Conservation (phyloP, 2,888 invertebrate genomes). For the Drosophila maculinotata region DNA sequence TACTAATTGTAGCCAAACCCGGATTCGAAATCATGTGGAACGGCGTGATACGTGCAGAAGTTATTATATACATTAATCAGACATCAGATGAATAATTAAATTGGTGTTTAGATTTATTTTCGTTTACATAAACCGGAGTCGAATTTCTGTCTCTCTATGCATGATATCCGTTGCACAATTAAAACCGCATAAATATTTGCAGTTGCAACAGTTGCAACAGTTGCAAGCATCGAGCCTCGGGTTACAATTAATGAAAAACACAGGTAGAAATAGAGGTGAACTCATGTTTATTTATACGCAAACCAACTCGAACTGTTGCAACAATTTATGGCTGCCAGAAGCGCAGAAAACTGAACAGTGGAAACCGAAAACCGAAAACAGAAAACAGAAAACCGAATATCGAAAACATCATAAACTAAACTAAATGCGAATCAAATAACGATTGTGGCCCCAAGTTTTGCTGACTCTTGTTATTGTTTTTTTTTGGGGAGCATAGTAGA, state of each 20-base stretch:
- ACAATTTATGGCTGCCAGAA: slow-evolving; percentile 29
- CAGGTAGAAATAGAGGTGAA: slow-evolving; percentile 36
- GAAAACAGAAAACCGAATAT: slow-evolving; percentile 3
- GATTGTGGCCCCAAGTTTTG: slow-evolving; percentile 32
- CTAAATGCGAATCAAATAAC: slow-evolving; percentile 39
- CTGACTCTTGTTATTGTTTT: not conserved
- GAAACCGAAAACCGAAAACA: not conserved
- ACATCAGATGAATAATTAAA: not conserved
- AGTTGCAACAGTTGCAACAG: slow-evolving; percentile 58
- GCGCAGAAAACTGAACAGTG: slow-evolving; percentile 3
- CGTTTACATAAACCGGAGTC: no score
- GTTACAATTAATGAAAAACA: slow-evolving; percentile 58
- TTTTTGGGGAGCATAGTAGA: not conserved
- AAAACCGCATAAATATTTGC: slow-evolving; percentile 54
- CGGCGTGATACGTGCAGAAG: not conserved
- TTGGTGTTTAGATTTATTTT: not conserved
- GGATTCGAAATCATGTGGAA: not conserved
- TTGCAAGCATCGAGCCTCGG: slow-evolving; percentile 17
- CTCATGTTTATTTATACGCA: slow-evolving; percentile 62
- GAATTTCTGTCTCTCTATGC: no score
- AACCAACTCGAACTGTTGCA: not conserved
- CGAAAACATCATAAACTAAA: slow-evolving; percentile 47
- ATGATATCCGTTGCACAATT: slow-evolving; percentile 27
- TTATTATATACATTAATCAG: not conserved
- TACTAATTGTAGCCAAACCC: slow-evolving; percentile 8